Percentiles rank a stretch among this genome's conserved stretches.
Evolutionary conservation across 2,113 vertebrate genomes (phyloP).

Genomic region (Diglossa brunneiventris): DNA sequence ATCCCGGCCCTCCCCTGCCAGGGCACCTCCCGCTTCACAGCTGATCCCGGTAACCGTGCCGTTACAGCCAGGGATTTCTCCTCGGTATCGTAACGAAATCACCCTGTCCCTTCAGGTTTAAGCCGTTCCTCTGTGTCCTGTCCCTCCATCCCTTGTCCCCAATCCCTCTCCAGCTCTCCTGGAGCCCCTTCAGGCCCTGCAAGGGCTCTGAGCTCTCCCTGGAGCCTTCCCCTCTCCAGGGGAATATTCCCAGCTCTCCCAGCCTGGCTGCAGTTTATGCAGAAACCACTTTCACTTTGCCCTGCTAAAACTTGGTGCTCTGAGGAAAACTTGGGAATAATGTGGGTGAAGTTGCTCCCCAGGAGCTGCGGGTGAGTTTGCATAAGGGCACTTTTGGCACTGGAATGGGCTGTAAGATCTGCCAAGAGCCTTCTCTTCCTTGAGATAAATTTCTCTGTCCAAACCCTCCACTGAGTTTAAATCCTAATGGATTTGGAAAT

Average conservation of each 20-base stretch:
- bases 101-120: no score
- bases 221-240: not conserved
- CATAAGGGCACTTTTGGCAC: not conserved
- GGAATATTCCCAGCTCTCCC: rapidly evolving
- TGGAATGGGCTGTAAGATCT: not conserved
- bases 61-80: rapidly evolving
- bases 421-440: not conserved
- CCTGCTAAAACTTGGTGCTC: not conserved
- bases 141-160: not conserved
- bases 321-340: not conserved
- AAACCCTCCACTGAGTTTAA: not conserved
- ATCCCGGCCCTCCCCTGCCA: rapidly evolving
- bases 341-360: not conserved
- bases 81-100: rapidly evolving
- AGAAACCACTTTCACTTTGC: not conserved
- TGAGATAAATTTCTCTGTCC: no score
- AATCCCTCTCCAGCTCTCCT: not conserved
- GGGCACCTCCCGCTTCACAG: not conserved
- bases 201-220: not conserved
- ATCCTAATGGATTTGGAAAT: no score
- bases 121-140: not conserved
- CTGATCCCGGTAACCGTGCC: not conserved
- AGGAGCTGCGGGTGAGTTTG: not conserved
- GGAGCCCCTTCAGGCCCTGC: not conserved
- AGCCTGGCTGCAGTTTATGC: not conserved